Evolutionary conservation across 1,140 invertebrate genomes (phyloP), one percentile per base, ranked within the genome.

Genomic region (Tachypleus tridentatus): DNA sequence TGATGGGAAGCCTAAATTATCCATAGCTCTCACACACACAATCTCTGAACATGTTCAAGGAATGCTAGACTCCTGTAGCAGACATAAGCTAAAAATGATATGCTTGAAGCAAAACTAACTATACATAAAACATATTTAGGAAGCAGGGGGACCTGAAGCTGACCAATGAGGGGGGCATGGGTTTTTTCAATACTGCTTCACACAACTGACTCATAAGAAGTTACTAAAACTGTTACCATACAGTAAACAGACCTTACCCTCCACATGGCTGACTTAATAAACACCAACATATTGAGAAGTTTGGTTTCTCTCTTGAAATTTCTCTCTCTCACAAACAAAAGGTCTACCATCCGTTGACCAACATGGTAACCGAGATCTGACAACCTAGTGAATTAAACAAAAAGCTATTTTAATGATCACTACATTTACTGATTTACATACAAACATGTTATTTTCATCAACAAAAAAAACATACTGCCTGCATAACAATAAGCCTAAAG

Each of bases 201-300:
- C 8, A 49, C 62, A 10, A 9, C 9, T 53, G 49, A n/a, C 54
- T 67, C 57, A 8, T 62, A 63, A 47, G n/a, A 10, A 3, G 7
- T 58, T 7, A 49, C 49, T 56, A 51, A 29, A 29, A 29, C 29
- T 29, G 29, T 29, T 29, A 29, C 2, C 29, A 29, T 29, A 29
- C 29, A 29, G 29, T 29, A 61, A 65, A 61, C 58, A 4, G 9
- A 60, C 68, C 65, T 72, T 79, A 90, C 88, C 82, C 98, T 98
- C 97, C 97, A 99, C 10, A 99, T 80, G 3, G 92, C 93, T 59
- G 89, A 91, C 78, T 97, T 97, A 3, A 99, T 87, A 78, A 98
- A 98, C 3, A 98, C 79, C 7, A 99, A 77, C 81, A 98, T 94
- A 75, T 94, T 95, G 0, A 98, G 80, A 4, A 98, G 75, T 77